phyloP scores from a whole-genome alignment of 2,797 vertebrate species.

The Harpia harpyja region DNA sequence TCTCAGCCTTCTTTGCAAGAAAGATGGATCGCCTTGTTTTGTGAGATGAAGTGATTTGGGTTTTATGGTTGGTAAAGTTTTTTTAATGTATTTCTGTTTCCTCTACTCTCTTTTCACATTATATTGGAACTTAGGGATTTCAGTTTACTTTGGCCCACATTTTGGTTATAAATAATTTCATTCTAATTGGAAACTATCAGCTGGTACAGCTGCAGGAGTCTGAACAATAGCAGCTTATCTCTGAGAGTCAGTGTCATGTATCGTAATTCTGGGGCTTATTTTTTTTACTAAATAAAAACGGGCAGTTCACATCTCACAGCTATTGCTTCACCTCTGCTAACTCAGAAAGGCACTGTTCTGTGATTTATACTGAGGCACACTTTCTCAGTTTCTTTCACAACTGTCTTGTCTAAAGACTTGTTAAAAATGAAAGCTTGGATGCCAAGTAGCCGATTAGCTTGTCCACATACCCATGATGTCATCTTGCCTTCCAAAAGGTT shows the following conservation, averaged over 20 bases:
- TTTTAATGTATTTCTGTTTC: neutral
- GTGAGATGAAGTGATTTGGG: neutral
- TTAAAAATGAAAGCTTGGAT: neutral
- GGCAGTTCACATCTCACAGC: neutral
- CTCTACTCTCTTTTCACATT: neutral
- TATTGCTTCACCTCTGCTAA: neutral
- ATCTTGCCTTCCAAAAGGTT: neutral
- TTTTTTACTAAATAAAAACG: neutral
- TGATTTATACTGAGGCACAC: neutral
- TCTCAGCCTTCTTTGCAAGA: neutral
- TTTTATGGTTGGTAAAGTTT: neutral
- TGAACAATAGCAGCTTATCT: neutral
- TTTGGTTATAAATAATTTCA: conserved; percentile 21
- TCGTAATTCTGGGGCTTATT: neutral
- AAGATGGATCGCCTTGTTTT: neutral
- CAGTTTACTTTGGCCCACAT: neutral
- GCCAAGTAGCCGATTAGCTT: neutral
- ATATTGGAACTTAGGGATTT: neutral
- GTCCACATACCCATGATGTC: rapidly evolving
- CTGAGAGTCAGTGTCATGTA: neutral
- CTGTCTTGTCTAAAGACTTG: neutral
- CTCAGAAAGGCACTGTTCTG: neutral
- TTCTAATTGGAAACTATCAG: neutral
- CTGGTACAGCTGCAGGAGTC: neutral
- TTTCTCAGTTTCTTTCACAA: neutral